Evolutionary conservation across 2,113 vertebrate genomes (phyloP).

Genomic region (Pongo abelii): DNA sequence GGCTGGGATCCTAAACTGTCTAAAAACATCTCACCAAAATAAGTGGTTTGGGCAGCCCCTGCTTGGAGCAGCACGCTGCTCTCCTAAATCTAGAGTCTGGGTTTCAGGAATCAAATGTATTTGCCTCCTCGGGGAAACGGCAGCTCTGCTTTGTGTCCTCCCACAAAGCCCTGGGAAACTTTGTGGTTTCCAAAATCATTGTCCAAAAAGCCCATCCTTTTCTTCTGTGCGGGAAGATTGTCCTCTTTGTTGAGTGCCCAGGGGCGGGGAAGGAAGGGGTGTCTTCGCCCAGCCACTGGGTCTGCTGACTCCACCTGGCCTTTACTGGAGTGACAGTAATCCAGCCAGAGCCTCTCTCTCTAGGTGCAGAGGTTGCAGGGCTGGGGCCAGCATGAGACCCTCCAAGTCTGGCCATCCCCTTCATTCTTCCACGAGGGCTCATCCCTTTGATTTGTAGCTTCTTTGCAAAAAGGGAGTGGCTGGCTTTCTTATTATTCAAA

Average conservation of each 20-base stretch:
- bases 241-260: background rate
- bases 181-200: background rate
- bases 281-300: background rate
- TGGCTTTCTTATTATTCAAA: background rate
- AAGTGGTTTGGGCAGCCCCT: background rate
- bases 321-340: fast-evolving
- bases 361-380: background rate
- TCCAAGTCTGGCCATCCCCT: background rate
- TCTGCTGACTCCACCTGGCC: too few species aligned
- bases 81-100: background rate
- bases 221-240: too few species aligned
- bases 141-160: background rate
- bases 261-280: background rate
- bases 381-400: background rate
- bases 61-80: background rate
- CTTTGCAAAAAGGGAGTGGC: background rate
- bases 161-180: background rate
- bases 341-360: too few species aligned
- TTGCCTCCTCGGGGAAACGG: background rate
- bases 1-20: background rate
- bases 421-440: background rate
- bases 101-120: background rate
- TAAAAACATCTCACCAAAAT: background rate
- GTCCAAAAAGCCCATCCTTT: background rate
- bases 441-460: background rate